These are phyloP conservation scores for Porites divaricata DNA, from an alignment of 92 coral and sea anemone genomes.

Conservation along the genomic window DNA sequence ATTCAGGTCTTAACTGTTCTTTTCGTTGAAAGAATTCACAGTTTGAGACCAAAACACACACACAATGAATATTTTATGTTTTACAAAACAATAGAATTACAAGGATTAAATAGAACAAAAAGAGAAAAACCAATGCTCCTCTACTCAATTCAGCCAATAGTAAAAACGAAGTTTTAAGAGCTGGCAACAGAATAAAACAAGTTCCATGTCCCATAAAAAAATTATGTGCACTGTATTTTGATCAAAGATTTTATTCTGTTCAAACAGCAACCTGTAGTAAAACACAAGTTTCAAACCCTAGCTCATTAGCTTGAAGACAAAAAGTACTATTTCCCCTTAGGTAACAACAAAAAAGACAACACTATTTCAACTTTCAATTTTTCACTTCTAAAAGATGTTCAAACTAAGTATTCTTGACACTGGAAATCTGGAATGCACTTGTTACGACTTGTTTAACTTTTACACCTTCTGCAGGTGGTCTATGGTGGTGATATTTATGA, in stretches of 20 bases:
- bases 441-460: not conserved
- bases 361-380: not conserved
- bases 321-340: not conserved
- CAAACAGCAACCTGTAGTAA: no score
- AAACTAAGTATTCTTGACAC: not conserved
- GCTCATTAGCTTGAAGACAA: no score
- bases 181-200: not conserved
- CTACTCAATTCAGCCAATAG: not conserved
- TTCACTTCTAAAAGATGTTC: no score
- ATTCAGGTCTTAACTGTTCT: not conserved
- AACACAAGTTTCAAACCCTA: no score
- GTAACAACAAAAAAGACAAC: not conserved
- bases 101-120: not conserved
- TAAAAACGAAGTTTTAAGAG: not conserved
- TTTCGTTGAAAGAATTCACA: constrained; percentile 5
- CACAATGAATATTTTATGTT: constrained; percentile 35
- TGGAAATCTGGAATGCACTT: no score
- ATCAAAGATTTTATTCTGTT: no score
- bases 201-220: no score
- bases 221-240: no score
- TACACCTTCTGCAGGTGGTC: constrained; percentile 14
- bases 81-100: not conserved
- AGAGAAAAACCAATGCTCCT: not conserved
- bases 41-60: not conserved
- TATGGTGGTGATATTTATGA: constrained; percentile 35